A percentile compares a stretch with the other conserved stretches of the same genome.
These are phyloP conservation scores for Pygoscelis adeliae DNA, from an alignment of 2,113 vertebrate genomes.

Conservation along the genomic window DNA sequence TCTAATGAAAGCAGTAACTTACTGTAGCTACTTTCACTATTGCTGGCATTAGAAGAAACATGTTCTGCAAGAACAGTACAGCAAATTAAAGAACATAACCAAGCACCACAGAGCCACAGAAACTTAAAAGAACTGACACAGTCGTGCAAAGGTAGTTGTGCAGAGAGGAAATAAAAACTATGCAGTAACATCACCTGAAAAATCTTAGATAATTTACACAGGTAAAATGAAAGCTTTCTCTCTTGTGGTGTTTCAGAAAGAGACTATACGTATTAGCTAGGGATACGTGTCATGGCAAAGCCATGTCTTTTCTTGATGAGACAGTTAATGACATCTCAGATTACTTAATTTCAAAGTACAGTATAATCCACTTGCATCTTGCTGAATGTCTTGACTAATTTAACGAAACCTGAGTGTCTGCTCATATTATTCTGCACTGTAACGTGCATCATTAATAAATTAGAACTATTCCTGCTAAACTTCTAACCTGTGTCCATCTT, in stretches of 20 bases:
- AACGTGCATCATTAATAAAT: neutral
- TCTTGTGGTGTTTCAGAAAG: constrained; percentile 1
- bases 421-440: neutral
- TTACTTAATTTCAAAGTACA: neutral
- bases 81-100: constrained; percentile 82
- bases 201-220: neutral
- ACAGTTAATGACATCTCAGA: neutral
- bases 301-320: neutral
- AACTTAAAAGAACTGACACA: constrained; percentile 62
- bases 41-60: constrained; percentile 86
- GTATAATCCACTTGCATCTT: neutral
- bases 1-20: constrained; percentile 81
- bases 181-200: constrained; percentile 14
- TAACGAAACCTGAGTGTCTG: neutral
- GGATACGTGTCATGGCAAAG: neutral
- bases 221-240: constrained; percentile 76
- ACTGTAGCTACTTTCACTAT: constrained; percentile 87
- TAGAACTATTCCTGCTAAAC: neutral
- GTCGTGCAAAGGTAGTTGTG: constrained; percentile 72
- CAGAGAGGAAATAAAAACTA: constrained; percentile 44
- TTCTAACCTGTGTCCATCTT: neutral
- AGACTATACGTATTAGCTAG: neutral
- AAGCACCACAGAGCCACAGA: constrained; percentile 74
- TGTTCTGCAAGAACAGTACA: constrained; percentile 86
- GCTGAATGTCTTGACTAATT: neutral